A percentile compares a stretch with the other conserved stretches of the same genome.
These are phyloP conservation scores for Brachionus plicatilis DNA, from an alignment of 1,140 invertebrate genomes.

Conservation along the genomic window DNA sequence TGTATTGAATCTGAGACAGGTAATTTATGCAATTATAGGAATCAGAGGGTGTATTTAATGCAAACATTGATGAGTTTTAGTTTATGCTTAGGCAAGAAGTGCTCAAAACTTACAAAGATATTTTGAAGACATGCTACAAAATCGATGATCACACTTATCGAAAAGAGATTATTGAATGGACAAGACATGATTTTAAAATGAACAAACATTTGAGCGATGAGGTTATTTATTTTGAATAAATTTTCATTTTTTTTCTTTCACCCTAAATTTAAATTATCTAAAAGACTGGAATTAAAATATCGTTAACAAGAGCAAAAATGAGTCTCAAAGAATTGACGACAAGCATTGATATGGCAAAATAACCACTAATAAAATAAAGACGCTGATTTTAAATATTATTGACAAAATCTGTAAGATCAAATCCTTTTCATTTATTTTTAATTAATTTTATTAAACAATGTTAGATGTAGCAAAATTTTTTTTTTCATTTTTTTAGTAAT, in stretches of 20 bases:
- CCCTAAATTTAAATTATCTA: background rate
- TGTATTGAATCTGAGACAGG: constrained; percentile 15
- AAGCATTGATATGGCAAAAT: constrained; percentile 11
- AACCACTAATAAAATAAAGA: background rate
- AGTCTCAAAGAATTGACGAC: background rate
- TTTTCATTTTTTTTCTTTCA: background rate
- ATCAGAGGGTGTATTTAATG: background rate
- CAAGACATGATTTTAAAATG: constrained; percentile 16
- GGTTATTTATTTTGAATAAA: background rate
- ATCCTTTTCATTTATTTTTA: too few relatives aligned
- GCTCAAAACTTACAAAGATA: background rate
- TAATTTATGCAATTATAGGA: background rate
- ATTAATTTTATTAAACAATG: too few relatives aligned
- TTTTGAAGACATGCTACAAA: background rate
- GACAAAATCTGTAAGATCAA: too few relatives aligned
- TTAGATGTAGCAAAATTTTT: too few relatives aligned
- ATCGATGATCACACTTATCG: background rate
- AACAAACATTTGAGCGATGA: background rate
- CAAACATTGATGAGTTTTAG: background rate
- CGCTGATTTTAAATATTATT: too few relatives aligned
- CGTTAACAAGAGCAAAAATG: constrained; percentile 23
- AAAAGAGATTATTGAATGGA: constrained; percentile 1
- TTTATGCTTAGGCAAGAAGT: constrained; percentile 18
- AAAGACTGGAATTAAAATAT: constrained; percentile 17
- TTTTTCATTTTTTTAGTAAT: too few relatives aligned